These are phyloP conservation scores for Xanthostigma xanthostigma DNA, from an alignment of 2,888 invertebrate genomes.

Conservation along the genomic window DNA sequence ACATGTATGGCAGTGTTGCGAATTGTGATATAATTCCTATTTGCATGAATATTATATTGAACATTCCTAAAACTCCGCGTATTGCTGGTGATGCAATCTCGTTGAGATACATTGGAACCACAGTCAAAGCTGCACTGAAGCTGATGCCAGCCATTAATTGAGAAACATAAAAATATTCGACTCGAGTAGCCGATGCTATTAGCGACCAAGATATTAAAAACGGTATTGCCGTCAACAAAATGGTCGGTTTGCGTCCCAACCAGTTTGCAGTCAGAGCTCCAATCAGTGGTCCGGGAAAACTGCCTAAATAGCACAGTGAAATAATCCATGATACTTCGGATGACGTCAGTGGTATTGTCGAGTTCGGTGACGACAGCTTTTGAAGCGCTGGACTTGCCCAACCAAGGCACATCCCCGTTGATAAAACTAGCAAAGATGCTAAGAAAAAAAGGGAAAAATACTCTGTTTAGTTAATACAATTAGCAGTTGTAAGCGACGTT, in stretches of 20 bases:
- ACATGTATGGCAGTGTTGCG: slow-evolving; percentile 38
- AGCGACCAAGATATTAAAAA: slow-evolving; percentile 41
- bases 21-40: slow-evolving; percentile 39
- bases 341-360: slow-evolving; percentile 28
- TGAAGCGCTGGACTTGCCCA: slow-evolving; percentile 28
- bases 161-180: slow-evolving; percentile 35
- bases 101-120: slow-evolving; percentile 6
- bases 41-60: slow-evolving; percentile 38
- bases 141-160: slow-evolving; percentile 44
- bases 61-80: slow-evolving; percentile 32
- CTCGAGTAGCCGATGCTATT: slow-evolving; percentile 36
- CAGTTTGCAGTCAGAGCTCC: slow-evolving; percentile 44
- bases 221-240: slow-evolving; percentile 39
- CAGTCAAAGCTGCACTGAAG: slow-evolving; percentile 13
- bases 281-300: slow-evolving; percentile 39
- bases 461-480: too few relatives aligned
- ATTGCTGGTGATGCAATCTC: slow-evolving; percentile 8
- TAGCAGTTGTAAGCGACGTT: too few relatives aligned
- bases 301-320: slow-evolving; percentile 42
- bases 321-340: slow-evolving; percentile 39
- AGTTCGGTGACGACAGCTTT: slow-evolving; percentile 16
- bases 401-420: slow-evolving; percentile 15
- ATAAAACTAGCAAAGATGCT: too few relatives aligned
- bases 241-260: slow-evolving; percentile 40
- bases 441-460: too few relatives aligned